phyloP scores from a whole-genome alignment of 1,140 invertebrate species.

The Neotoxoptera formosana region DNA sequence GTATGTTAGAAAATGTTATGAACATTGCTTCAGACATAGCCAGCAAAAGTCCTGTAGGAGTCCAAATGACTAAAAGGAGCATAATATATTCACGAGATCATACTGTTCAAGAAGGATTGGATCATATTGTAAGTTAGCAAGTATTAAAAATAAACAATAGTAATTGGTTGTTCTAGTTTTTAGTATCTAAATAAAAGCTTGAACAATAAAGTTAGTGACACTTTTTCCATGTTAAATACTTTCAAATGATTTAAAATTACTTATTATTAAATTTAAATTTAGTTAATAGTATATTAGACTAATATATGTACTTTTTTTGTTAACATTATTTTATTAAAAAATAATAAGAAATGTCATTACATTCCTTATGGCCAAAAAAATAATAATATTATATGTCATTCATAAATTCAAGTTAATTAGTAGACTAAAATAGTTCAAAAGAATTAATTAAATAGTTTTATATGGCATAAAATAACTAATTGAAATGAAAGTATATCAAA shows the following conservation, averaged over 20 bases:
- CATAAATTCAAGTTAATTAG: not conserved
- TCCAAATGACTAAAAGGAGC: constrained; percentile 87
- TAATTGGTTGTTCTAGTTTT: not conserved
- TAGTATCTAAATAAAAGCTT: not conserved
- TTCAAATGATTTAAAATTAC: not conserved
- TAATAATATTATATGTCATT: not conserved
- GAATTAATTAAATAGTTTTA: not conserved
- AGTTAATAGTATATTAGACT: not conserved
- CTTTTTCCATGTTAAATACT: not conserved
- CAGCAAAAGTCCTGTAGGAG: constrained; percentile 91
- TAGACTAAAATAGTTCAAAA: not conserved
- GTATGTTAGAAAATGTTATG: constrained; percentile 75
- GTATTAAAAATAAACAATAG: not conserved
- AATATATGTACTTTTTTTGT: not conserved
- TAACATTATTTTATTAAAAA: not conserved
- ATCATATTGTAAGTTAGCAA: constrained; percentile 80
- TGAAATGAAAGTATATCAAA: not conserved
- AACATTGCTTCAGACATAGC: constrained; percentile 82
- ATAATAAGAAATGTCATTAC: not conserved
- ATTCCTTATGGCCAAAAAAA: not conserved
- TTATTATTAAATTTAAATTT: not conserved
- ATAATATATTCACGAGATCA: constrained; percentile 89
- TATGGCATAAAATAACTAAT: not conserved
- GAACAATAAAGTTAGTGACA: not conserved
- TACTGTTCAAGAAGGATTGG: constrained; percentile 81